phyloP scores from a whole-genome alignment of 2,888 invertebrate species.

The Nomada fabriciana region DNA sequence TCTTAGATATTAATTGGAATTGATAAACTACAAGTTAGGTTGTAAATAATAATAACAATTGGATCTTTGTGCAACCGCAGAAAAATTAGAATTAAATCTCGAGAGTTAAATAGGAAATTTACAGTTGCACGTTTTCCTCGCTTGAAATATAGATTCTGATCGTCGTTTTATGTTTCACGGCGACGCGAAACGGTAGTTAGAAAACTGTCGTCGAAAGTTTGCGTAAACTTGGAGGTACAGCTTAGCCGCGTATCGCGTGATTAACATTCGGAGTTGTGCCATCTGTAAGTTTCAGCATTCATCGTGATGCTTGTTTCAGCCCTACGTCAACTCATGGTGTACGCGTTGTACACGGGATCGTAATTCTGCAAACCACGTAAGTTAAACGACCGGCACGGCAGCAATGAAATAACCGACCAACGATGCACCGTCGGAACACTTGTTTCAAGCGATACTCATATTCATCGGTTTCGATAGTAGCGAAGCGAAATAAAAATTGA shows the following conservation, averaged over 20 bases:
- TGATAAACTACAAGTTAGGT: too few relatives aligned
- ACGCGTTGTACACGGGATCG: background rate
- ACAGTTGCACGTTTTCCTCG: background rate
- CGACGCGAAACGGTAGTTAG: background rate
- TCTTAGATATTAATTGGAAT: too few relatives aligned
- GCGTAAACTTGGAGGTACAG: background rate
- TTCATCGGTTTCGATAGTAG: background rate
- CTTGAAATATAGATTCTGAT: background rate
- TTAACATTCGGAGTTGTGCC: background rate
- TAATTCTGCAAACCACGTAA: conserved; percentile 1
- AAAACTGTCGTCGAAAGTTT: background rate
- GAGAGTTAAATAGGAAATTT: too few relatives aligned
- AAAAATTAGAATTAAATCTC: background rate
- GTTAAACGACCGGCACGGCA: background rate
- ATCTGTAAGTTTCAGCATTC: background rate
- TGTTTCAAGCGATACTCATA: background rate
- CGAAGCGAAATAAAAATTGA: background rate
- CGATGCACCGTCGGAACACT: background rate
- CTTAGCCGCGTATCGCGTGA: conserved; percentile 1
- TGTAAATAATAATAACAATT: too few relatives aligned
- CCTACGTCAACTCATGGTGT: background rate
- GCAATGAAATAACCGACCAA: background rate
- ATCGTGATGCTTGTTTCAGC: background rate
- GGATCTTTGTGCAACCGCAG: background rate
- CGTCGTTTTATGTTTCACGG: background rate